A percentile compares a stretch with the other conserved stretches of the same genome.
Evolutionary conservation across 2,797 vertebrate species (phyloP).

Genomic region (Triplophysa yarkandensis): DNA sequence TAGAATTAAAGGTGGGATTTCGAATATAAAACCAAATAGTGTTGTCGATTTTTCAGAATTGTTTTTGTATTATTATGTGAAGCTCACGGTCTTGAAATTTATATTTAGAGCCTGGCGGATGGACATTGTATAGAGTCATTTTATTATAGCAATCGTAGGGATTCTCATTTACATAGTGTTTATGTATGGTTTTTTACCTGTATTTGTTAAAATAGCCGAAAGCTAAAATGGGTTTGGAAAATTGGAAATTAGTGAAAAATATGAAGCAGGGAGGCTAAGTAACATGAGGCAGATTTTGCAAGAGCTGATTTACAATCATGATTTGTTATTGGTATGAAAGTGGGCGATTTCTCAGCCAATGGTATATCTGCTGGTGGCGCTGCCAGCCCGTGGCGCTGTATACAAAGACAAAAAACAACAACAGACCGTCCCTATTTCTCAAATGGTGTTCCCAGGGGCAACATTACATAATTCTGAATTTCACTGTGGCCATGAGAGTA

Average conservation of each 20-base stretch:
- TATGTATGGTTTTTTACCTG: too few relatives aligned
- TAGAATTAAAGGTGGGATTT: constrained; percentile 37
- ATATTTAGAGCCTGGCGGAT: not conserved
- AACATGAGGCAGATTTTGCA: constrained; percentile 26
- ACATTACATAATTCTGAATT: constrained; percentile 7
- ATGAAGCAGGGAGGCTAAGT: constrained; percentile 12
- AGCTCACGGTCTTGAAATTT: not conserved
- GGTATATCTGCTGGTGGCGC: constrained; percentile 27
- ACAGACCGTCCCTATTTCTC: constrained; percentile 18
- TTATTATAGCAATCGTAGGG: constrained; percentile 17
- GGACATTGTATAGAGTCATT: not conserved
- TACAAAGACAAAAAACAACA: constrained; percentile 46
- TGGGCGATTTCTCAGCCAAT: constrained; percentile 21
- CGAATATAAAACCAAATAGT: not conserved
- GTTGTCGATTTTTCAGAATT: not conserved
- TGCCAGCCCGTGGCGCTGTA: constrained; percentile 24
- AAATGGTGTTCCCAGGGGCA: constrained; percentile 32
- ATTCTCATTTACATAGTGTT: constrained; percentile 2
- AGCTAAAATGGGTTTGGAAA: not conserved
- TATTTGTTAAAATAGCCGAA: constrained; percentile 17
- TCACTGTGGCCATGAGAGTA: not conserved
- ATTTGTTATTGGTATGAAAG: constrained; percentile 37
- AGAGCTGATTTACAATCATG: constrained; percentile 6
- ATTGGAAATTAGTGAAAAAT: not conserved
- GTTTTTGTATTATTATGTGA: not conserved